phyloP scores from a whole-genome alignment of 1,140 invertebrate genomes.

The Nephotettix cincticeps region DNA sequence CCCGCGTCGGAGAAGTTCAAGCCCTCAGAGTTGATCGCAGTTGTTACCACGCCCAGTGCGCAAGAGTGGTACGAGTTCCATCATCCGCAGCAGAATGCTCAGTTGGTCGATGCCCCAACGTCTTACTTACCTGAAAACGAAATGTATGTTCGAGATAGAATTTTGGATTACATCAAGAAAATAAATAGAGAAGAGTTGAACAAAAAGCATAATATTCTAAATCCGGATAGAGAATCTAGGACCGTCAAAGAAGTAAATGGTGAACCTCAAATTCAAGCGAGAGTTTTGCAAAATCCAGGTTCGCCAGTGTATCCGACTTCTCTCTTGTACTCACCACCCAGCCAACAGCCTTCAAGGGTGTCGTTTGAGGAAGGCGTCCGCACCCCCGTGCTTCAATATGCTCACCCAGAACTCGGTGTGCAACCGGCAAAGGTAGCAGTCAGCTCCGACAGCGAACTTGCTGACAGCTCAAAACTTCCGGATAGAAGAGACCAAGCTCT shows the following conservation, averaged over 20 bases:
- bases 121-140: slow-evolving; percentile 29
- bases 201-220: slow-evolving; percentile 8
- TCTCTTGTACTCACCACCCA: slow-evolving; percentile 56
- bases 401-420: slow-evolving; percentile 72
- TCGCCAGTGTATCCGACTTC: slow-evolving; percentile 62
- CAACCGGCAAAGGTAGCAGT: slow-evolving; percentile 62
- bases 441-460: slow-evolving; percentile 46
- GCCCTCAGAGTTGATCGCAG: background rate
- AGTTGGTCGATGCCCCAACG: slow-evolving; percentile 13
- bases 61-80: slow-evolving; percentile 24
- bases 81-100: slow-evolving; percentile 13
- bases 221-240: slow-evolving; percentile 8
- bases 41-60: background rate
- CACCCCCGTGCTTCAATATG: slow-evolving; percentile 72
- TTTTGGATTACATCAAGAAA: slow-evolving; percentile 60
- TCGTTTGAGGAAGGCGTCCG: slow-evolving; percentile 65
- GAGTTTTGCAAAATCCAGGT: slow-evolving; percentile 67
- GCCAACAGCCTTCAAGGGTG: slow-evolving; percentile 43
- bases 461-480: slow-evolving; percentile 43
- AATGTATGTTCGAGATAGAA: slow-evolving; percentile 38
- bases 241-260: background rate
- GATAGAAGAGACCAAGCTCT: slow-evolving; percentile 39
- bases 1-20: slow-evolving; percentile 5
- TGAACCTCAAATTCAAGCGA: slow-evolving; percentile 58
- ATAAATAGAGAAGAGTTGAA: slow-evolving; percentile 61